Conservation (phyloP, 2,113 vertebrate genomes). For the Hypanus sabinus region DNA sequence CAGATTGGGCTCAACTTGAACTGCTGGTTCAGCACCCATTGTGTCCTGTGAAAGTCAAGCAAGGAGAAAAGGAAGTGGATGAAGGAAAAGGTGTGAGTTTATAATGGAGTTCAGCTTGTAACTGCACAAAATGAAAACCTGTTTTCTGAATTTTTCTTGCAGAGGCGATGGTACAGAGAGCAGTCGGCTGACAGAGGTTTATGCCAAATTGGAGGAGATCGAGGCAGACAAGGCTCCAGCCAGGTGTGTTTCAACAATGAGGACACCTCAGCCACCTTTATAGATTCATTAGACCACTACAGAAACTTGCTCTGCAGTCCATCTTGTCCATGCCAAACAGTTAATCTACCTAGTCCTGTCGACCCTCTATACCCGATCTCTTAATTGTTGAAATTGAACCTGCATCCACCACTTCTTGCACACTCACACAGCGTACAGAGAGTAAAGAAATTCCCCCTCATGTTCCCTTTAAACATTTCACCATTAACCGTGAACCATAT, state of each 20-base stretch:
- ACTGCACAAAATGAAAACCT: not conserved
- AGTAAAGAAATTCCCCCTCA: too few relatives aligned
- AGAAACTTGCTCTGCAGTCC: too few relatives aligned
- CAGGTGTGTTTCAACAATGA: conserved; percentile 56
- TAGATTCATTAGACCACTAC: too few relatives aligned
- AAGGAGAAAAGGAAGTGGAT: not conserved
- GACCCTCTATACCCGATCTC: too few relatives aligned
- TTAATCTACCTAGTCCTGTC: too few relatives aligned
- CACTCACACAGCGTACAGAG: too few relatives aligned
- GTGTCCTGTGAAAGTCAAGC: not conserved
- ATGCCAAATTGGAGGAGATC: conserved; percentile 85
- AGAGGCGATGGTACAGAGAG: conserved; percentile 79
- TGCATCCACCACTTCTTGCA: too few relatives aligned
- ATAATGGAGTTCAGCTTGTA: not conserved
- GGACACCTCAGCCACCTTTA: too few relatives aligned
- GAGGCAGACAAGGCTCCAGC: conserved; percentile 95
- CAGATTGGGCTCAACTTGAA: not conserved
- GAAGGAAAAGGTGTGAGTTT: not conserved
- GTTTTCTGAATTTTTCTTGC: conserved; percentile 18
- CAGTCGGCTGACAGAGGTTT: conserved; percentile 77
- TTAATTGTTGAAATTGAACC: too few relatives aligned
- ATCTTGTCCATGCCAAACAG: too few relatives aligned
- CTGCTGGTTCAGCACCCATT: not conserved
- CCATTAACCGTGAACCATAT: too few relatives aligned
- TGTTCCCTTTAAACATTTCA: too few relatives aligned